Conservation (phyloP, 2,888 invertebrate species). For the Noctua comes region DNA sequence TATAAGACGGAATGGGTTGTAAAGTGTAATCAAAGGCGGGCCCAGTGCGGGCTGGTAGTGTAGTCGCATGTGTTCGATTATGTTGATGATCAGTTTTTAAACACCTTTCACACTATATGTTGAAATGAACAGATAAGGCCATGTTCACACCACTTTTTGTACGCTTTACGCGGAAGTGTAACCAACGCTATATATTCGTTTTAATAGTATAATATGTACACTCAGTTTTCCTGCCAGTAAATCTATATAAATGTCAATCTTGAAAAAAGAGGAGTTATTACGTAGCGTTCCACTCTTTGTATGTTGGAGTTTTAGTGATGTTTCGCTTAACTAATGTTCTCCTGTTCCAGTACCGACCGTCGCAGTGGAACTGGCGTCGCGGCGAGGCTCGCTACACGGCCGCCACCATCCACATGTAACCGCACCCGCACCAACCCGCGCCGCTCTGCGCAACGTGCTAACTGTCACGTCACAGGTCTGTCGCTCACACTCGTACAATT, state of each 20-base stretch:
- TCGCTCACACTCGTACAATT: slow-evolving; percentile 11
- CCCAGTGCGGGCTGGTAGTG: too few species aligned
- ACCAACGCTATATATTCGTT: background rate
- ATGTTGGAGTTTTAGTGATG: background rate
- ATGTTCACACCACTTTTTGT: background rate
- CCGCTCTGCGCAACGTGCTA: slow-evolving; percentile 45
- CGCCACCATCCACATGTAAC: slow-evolving; percentile 98
- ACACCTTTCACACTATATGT: background rate
- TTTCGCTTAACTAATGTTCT: background rate
- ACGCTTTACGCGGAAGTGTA: background rate
- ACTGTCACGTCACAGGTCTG: slow-evolving; percentile 21
- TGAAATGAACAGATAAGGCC: background rate
- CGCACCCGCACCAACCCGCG: slow-evolving; percentile 2
- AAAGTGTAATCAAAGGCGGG: too few species aligned
- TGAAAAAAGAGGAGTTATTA: background rate
- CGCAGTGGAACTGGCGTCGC: slow-evolving; percentile 97
- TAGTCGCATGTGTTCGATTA: too few species aligned
- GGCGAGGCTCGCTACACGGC: slow-evolving; percentile 98
- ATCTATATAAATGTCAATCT: background rate
- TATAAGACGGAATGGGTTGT: too few species aligned
- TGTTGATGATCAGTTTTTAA: too few species aligned
- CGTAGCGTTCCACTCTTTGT: background rate
- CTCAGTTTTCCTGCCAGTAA: background rate
- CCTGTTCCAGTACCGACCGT: slow-evolving; percentile 96
- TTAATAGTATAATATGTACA: background rate